phyloP scores from a whole-genome alignment of 2,797 vertebrate species.

The Fringilla coelebs region DNA sequence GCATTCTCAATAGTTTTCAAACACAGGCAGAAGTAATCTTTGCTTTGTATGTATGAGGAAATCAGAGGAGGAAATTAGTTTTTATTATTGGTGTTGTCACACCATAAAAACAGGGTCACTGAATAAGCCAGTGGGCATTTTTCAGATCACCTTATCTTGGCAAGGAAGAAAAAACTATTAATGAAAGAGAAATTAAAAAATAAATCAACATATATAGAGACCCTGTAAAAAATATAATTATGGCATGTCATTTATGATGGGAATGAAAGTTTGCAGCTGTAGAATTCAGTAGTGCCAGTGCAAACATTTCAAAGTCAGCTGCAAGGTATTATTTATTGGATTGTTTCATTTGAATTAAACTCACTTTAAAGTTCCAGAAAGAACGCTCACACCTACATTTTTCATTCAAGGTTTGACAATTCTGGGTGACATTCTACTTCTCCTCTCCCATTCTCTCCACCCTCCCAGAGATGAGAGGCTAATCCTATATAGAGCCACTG shows the following conservation, averaged over 20 bases:
- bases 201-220: conserved; percentile 35
- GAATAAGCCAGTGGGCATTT: conserved; percentile 24
- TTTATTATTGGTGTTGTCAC: conserved; percentile 38
- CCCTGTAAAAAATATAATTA: conserved; percentile 48
- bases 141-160: conserved; percentile 29
- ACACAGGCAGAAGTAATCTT: not conserved
- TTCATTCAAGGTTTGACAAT: conserved; percentile 55
- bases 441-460: not conserved
- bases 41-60: conserved; percentile 6
- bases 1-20: not conserved
- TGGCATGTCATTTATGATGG: conserved; percentile 13
- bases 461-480: conserved; percentile 24
- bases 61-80: conserved; percentile 43
- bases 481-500: not conserved
- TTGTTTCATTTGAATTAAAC: conserved; percentile 65
- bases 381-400: conserved; percentile 10
- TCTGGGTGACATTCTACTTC: conserved; percentile 45
- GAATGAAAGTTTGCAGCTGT: conserved; percentile 41
- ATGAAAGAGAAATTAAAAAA: conserved; percentile 55
- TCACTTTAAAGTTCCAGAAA: conserved; percentile 59
- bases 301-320: conserved; percentile 53
- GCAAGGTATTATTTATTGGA: conserved; percentile 60
- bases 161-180: conserved; percentile 40
- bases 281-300: not conserved
- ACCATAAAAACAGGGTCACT: not conserved